Conservation (phyloP, 2,888 invertebrate genomes). For the Cataglyphis rosenhaueri region DNA sequence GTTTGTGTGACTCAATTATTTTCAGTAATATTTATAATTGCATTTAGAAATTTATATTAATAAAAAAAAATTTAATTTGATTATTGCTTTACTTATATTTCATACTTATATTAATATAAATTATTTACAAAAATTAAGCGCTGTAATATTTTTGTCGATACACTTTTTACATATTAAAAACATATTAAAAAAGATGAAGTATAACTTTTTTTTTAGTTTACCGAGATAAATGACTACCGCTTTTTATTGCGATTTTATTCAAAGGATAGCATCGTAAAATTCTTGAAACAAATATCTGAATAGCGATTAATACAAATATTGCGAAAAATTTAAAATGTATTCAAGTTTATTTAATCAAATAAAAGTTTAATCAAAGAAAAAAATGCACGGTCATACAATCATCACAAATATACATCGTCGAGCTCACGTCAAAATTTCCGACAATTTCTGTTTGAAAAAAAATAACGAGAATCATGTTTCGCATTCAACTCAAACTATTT, state of each 20-base stretch:
- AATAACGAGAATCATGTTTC: conserved; percentile 9
- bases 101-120: neutral
- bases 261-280: conserved; percentile 51
- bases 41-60: neutral
- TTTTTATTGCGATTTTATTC: conserved; percentile 40
- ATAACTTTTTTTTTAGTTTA: conserved; percentile 41
- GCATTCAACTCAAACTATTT: neutral
- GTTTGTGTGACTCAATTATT: neutral
- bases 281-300: conserved; percentile 44
- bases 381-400: conserved; percentile 7
- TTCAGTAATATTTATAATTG: conserved; percentile 1
- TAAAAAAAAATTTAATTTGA: neutral
- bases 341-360: conserved; percentile 47
- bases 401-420: conserved; percentile 43
- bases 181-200: no score
- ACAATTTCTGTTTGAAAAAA: conserved; percentile 29
- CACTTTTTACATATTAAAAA: no score
- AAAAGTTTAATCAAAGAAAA: conserved; percentile 51
- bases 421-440: conserved; percentile 49
- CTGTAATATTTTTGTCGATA: neutral
- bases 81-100: neutral
- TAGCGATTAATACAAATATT: conserved; percentile 50
- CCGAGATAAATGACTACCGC: conserved; percentile 34
- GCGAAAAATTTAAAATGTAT: conserved; percentile 45
- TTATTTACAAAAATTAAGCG: neutral